Evolutionary conservation across 53 echinoderm and acorn worm species (phyloP).

Genomic region (Zoroaster sp.): DNA sequence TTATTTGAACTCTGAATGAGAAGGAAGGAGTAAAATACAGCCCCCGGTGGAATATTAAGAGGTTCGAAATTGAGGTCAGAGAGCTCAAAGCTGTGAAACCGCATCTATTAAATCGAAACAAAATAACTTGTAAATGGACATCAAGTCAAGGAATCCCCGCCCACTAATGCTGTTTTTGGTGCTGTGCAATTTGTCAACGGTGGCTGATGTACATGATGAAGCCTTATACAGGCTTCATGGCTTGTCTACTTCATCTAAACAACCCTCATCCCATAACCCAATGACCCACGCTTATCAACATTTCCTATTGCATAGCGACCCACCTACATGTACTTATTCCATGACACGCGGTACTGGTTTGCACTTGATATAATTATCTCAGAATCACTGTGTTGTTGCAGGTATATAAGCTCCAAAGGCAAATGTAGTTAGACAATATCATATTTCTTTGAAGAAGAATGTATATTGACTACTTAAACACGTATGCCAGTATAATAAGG

Average conservation of each 20-base stretch:
- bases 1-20: not conserved
- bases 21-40: not conserved
- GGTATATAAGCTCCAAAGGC: not conserved
- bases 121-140: conserved; percentile 39
- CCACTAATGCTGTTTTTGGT: not conserved
- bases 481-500: not conserved
- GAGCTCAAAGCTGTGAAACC: conserved; percentile 14
- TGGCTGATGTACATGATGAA: not conserved
- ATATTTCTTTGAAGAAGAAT: not conserved
- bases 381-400: not conserved
- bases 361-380: no score
- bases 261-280: not conserved
- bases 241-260: not conserved
- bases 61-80: conserved; percentile 2
- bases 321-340: not conserved
- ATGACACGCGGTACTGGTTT: not conserved
- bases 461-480: not conserved
- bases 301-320: not conserved
- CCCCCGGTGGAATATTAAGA: conserved; percentile 6
- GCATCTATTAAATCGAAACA: conserved; percentile 45
- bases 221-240: not conserved
- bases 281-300: not conserved
- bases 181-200: not conserved
- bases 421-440: not conserved
- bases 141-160: conserved; percentile 1